A percentile compares a stretch with the other conserved stretches of the same genome.
phyloP scores from a whole-genome alignment of 2,888 invertebrate genomes.

The Heliconius hortense region DNA sequence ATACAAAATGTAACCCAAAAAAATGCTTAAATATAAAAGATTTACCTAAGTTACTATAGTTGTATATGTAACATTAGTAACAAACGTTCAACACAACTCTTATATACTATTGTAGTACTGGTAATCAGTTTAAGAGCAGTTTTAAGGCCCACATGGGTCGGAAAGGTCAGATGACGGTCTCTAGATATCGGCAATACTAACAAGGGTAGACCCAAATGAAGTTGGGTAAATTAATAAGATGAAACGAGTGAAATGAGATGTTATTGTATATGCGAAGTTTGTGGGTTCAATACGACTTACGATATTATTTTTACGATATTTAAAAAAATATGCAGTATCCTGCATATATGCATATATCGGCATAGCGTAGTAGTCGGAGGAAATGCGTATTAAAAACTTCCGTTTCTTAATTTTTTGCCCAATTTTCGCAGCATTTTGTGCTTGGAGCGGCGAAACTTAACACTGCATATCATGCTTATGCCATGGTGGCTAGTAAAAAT shows the following conservation, averaged over 20 bases:
- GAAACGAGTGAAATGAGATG: not conserved
- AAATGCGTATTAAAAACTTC: no score
- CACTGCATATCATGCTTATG: no score
- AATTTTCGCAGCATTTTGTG: no score
- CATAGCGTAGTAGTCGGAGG: no score
- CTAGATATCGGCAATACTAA: constrained; percentile 15
- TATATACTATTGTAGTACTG: not conserved
- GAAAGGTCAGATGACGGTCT: constrained; percentile 3
- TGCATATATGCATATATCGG: no score
- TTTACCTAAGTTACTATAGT: not conserved
- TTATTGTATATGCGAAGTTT: not conserved
- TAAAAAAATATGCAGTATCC: no score
- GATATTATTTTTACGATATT: no score
- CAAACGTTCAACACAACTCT: not conserved
- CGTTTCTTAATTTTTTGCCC: not conserved
- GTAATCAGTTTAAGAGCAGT: not conserved
- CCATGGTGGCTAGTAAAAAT: no score
- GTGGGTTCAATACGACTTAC: not conserved
- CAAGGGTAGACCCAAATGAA: constrained; percentile 12
- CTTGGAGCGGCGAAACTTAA: no score
- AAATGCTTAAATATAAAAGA: not conserved
- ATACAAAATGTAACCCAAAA: not conserved
- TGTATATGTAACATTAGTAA: not conserved
- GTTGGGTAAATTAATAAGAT: constrained; percentile 9
- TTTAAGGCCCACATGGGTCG: not conserved